These are phyloP conservation scores for Drosophila histrio DNA, from an alignment of 2,888 invertebrate species.

Conservation along the genomic window DNA sequence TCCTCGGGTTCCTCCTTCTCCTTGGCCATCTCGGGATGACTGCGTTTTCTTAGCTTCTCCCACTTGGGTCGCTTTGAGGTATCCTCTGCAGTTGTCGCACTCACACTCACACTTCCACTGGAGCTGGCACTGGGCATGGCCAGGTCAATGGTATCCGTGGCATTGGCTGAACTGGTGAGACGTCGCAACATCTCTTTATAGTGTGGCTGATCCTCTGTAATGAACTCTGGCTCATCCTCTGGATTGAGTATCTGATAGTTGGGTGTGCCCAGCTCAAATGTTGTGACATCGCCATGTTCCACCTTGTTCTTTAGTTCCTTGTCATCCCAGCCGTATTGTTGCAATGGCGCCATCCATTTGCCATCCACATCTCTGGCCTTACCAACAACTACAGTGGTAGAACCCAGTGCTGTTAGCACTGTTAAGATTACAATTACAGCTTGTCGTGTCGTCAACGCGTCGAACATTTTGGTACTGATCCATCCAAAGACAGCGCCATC, in stretches of 20 bases:
- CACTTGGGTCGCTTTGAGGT: not conserved
- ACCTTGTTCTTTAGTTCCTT: constrained; percentile 65
- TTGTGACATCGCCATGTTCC: constrained; percentile 71
- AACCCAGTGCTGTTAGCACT: constrained; percentile 25
- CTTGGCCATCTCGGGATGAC: not conserved
- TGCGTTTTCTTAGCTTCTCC: constrained; percentile 64
- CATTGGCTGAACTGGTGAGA: constrained; percentile 41
- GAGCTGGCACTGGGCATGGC: constrained; percentile 21
- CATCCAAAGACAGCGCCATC: constrained; percentile 23
- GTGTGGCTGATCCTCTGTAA: constrained; percentile 76
- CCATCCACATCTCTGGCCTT: constrained; percentile 2
- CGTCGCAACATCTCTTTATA: constrained; percentile 65
- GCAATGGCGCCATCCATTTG: constrained; percentile 45
- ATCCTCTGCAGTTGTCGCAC: not conserved
- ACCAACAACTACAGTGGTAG: constrained; percentile 6
- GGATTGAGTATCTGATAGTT: constrained; percentile 77
- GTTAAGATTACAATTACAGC: constrained; percentile 21
- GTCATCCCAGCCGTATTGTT: constrained; percentile 50
- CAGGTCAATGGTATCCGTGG: constrained; percentile 59
- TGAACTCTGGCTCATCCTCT: constrained; percentile 75
- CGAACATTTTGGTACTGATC: constrained; percentile 67
- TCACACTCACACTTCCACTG: not conserved
- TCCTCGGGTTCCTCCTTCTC: not conserved
- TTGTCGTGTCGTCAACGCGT: constrained; percentile 44
- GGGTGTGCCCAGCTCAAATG: constrained; percentile 75